A percentile compares a stretch with the other conserved stretches of the same genome.
These are phyloP conservation scores for Lordiphosa fenestrarum DNA, from an alignment of 2,888 invertebrate species.

Conservation along the genomic window DNA sequence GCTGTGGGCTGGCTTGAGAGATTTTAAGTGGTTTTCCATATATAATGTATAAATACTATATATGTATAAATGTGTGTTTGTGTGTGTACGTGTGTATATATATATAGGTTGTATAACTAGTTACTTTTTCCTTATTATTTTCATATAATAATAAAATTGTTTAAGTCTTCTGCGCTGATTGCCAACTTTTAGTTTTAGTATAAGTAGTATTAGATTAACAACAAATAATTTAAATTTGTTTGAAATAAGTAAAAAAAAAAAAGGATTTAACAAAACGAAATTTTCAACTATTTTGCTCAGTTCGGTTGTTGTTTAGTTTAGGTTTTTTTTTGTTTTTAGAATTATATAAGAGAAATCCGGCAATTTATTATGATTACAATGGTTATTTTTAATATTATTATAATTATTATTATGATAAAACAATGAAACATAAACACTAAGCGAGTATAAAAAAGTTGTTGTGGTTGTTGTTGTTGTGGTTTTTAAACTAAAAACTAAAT, in stretches of 20 bases:
- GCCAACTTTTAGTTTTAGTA: conserved; percentile 62
- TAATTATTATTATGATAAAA: conserved; percentile 44
- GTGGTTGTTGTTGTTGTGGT: conserved; percentile 25
- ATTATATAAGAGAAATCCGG: conserved; percentile 20
- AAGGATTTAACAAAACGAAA: conserved; percentile 42
- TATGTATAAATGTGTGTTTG: neutral
- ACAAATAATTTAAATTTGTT: conserved; percentile 43
- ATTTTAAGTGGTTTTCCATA: too few relatives aligned
- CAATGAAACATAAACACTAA: conserved; percentile 66
- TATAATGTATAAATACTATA: neutral
- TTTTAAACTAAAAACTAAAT: conserved; percentile 47
- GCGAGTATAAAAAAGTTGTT: conserved; percentile 70
- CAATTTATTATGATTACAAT: conserved; percentile 25
- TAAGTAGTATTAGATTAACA: conserved; percentile 35
- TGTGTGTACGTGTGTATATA: neutral
- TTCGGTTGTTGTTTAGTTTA: conserved; percentile 24
- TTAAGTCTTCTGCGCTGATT: conserved; percentile 75
- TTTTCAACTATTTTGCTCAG: conserved; percentile 45
- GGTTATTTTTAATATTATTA: too few relatives aligned
- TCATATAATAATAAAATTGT: conserved; percentile 54
- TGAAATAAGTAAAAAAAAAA: conserved; percentile 23
- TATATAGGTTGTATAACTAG: conserved; percentile 16
- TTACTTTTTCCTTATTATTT: conserved; percentile 19
- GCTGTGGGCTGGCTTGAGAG: too few relatives aligned
- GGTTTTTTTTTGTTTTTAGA: conserved; percentile 18